Percentiles rank a stretch among this genome's conserved stretches.
phyloP scores from a whole-genome alignment of 2,888 invertebrate genomes.

The Pelosia muscerda region DNA sequence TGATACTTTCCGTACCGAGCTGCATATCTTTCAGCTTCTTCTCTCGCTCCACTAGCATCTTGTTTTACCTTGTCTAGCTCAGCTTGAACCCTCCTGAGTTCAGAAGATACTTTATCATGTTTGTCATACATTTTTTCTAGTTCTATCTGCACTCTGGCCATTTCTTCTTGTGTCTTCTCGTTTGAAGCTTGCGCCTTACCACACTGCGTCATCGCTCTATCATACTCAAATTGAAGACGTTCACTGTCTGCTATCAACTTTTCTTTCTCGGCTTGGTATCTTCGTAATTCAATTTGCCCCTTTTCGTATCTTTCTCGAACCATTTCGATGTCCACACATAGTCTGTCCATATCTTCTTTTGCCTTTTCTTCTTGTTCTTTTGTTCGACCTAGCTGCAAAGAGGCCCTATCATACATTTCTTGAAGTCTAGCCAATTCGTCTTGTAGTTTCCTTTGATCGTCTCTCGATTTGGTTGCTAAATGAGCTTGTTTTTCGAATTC shows the following conservation, averaged over 20 bases:
- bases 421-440: slow-evolving; percentile 95
- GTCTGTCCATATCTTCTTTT: slow-evolving; percentile 93
- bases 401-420: slow-evolving; percentile 95
- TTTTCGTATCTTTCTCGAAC: slow-evolving; percentile 96
- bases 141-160: slow-evolving; percentile 94
- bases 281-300: slow-evolving; percentile 93
- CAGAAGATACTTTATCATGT: slow-evolving; percentile 94
- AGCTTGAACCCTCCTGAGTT: slow-evolving; percentile 92
- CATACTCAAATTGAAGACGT: slow-evolving; percentile 94
- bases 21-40: slow-evolving; percentile 92
- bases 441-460: slow-evolving; percentile 94
- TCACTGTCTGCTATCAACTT: slow-evolving; percentile 94
- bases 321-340: slow-evolving; percentile 94
- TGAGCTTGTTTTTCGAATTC: slow-evolving; percentile 95
- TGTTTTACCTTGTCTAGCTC: slow-evolving; percentile 90
- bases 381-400: slow-evolving; percentile 93
- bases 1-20: slow-evolving; percentile 92
- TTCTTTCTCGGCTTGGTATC: slow-evolving; percentile 94
- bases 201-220: slow-evolving; percentile 94
- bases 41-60: slow-evolving; percentile 92
- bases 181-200: slow-evolving; percentile 94
- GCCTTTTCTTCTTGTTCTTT: slow-evolving; percentile 97
- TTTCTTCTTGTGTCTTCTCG: slow-evolving; percentile 96
- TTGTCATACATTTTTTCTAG: slow-evolving; percentile 97
- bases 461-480: slow-evolving; percentile 92